These are phyloP conservation scores for Channa argus DNA, from an alignment of 2,113 vertebrate genomes.

Conservation along the genomic window DNA sequence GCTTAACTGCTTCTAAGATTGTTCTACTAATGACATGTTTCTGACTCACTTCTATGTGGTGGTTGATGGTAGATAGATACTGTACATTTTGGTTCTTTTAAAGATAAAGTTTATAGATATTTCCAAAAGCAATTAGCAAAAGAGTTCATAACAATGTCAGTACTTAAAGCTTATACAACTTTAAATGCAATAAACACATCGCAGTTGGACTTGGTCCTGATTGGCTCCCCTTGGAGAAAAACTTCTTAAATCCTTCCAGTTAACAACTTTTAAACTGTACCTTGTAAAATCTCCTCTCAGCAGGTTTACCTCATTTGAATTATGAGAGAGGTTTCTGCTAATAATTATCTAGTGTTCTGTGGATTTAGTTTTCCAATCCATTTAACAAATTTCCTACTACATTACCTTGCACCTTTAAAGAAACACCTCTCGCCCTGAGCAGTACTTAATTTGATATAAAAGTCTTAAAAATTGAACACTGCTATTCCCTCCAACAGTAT, in stretches of 20 bases:
- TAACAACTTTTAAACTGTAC: constrained; percentile 39
- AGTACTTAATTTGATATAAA: constrained; percentile 37
- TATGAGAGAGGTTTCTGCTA: constrained; percentile 41
- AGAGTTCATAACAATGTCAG: not conserved
- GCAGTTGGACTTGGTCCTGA: constrained; percentile 21
- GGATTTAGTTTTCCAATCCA: constrained; percentile 59
- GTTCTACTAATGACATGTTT: no score
- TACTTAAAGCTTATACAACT: not conserved
- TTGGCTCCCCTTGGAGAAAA: constrained; percentile 31
- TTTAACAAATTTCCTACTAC: constrained; percentile 59
- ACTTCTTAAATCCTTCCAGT: constrained; percentile 14
- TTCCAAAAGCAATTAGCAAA: not conserved
- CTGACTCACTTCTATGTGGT: no score
- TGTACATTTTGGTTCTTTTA: not conserved
- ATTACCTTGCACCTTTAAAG: constrained; percentile 38
- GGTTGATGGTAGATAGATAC: no score
- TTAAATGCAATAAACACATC: constrained; percentile 27
- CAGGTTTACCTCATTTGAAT: constrained; percentile 52
- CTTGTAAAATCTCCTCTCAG: constrained; percentile 36
- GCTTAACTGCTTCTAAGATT: no score
- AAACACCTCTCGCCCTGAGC: constrained; percentile 24
- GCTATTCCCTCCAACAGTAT: no score
- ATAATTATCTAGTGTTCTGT: constrained; percentile 39
- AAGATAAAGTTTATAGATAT: not conserved
- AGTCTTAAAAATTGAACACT: constrained; percentile 38